Conservation (phyloP, 1,140 invertebrate species). For the Meteorus sp. region DNA sequence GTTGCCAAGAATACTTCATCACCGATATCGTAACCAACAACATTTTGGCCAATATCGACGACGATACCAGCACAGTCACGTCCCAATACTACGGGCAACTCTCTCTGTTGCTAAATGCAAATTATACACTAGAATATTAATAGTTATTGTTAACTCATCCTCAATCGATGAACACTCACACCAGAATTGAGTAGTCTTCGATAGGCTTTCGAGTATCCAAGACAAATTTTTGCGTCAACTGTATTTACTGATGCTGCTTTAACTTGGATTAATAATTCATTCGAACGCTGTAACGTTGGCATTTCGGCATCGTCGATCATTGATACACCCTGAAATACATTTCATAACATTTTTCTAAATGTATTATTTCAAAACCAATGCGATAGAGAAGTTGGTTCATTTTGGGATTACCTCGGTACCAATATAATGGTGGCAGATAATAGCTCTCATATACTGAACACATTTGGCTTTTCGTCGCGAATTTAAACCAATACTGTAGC, state of each 20-base stretch:
- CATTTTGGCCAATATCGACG: constrained; percentile 65
- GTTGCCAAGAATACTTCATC: constrained; percentile 68
- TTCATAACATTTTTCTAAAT: background rate
- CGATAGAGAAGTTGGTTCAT: constrained; percentile 26
- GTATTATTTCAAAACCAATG: background rate
- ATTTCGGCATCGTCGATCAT: constrained; percentile 63
- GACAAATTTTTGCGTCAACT: constrained; percentile 67
- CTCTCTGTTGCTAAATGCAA: constrained; percentile 55
- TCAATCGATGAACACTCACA: constrained; percentile 48
- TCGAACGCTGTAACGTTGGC: constrained; percentile 60
- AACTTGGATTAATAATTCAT: constrained; percentile 69
- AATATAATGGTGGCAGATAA: constrained; percentile 60
- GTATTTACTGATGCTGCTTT: constrained; percentile 66
- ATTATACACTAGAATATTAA: constrained; percentile 17
- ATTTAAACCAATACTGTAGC: constrained; percentile 54
- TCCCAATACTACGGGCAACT: constrained; percentile 67
- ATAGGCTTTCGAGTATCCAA: constrained; percentile 65
- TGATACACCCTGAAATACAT: constrained; percentile 56
- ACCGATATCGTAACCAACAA: constrained; percentile 65
- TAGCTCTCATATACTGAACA: constrained; percentile 58
- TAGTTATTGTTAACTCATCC: background rate
- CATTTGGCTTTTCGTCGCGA: constrained; percentile 44
- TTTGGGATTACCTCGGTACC: constrained; percentile 64
- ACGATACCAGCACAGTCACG: constrained; percentile 72
- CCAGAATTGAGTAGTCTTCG: constrained; percentile 62